Evolutionary conservation across 2,888 invertebrate genomes (phyloP).

Genomic region (Torymus aiolomorphi): DNA sequence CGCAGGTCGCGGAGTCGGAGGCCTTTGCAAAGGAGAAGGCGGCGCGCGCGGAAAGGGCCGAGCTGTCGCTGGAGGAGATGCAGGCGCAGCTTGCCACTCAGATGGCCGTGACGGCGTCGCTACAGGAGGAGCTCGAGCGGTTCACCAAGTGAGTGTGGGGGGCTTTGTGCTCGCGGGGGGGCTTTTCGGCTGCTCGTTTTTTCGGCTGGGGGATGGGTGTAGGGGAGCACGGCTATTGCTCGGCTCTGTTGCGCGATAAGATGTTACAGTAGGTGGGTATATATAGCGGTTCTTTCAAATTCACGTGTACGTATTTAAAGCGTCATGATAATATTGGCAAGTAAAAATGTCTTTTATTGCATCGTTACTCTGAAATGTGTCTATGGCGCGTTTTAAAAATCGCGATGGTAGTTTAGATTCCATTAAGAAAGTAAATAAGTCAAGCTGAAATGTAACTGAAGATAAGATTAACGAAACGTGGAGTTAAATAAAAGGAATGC

Average conservation of each 20-base stretch:
- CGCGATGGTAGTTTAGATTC: too few relatives aligned
- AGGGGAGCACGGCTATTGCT: too few relatives aligned
- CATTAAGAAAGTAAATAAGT: constrained; percentile 17
- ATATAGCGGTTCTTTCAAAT: too few relatives aligned
- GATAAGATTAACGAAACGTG: too few relatives aligned
- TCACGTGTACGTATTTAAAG: too few relatives aligned
- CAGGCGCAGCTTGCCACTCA: constrained; percentile 64
- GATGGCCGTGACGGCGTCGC: constrained; percentile 61
- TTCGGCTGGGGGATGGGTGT: too few relatives aligned
- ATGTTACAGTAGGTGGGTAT: too few relatives aligned
- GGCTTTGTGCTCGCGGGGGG: neutral
- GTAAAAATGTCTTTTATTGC: neutral
- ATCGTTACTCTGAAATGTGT: neutral
- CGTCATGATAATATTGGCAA: too few relatives aligned
- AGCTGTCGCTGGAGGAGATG: constrained; percentile 63
- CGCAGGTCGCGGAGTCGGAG: constrained; percentile 60
- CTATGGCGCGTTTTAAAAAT: constrained; percentile 53
- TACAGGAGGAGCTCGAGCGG: constrained; percentile 65
- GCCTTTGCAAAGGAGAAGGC: constrained; percentile 62
- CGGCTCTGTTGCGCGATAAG: too few relatives aligned
- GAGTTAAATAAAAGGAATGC: too few relatives aligned
- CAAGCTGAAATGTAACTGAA: constrained; percentile 36
- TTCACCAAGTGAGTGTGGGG: constrained; percentile 61
- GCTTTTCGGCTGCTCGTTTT: too few relatives aligned
- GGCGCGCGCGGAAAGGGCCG: constrained; percentile 63